Evolutionary conservation across 2,113 vertebrate genomes (phyloP).

Genomic region (Protomyctophum bolini): DNA sequence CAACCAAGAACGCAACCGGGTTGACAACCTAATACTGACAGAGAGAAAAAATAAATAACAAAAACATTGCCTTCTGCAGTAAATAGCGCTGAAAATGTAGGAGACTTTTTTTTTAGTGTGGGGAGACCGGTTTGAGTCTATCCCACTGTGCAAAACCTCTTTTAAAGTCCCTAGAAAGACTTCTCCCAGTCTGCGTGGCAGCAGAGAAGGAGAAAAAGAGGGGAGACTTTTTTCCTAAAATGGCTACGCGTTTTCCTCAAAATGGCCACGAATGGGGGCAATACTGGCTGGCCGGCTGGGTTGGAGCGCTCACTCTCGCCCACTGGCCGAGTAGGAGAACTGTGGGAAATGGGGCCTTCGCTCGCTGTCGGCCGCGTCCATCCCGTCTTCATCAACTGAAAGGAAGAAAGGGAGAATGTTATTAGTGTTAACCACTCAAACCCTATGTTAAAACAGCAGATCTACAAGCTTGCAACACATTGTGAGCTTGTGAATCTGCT

Average conservation of each 20-base stretch:
- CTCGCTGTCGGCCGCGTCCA: conserved; percentile 93
- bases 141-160: conserved; percentile 83
- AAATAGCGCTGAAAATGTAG: conserved; percentile 77
- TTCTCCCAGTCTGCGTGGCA: conserved; percentile 65
- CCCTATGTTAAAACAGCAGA: too few relatives aligned
- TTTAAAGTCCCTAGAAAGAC: conserved; percentile 76
- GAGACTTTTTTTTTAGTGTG: conserved; percentile 75
- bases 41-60: conserved; percentile 66
- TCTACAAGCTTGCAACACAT: too few relatives aligned
- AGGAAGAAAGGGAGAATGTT: conserved; percentile 33
- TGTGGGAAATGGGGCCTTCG: conserved; percentile 95
- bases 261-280: conserved; percentile 69
- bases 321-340: conserved; percentile 96
- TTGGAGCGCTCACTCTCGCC: conserved; percentile 84
- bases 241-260: conserved; percentile 81
- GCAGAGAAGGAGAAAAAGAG: conserved; percentile 70
- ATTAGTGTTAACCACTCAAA: too few relatives aligned
- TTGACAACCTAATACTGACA: conserved; percentile 71
- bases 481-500: too few relatives aligned
- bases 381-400: conserved; percentile 93
- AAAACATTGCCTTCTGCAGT: conserved; percentile 77
- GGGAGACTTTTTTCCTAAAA: conserved; percentile 79
- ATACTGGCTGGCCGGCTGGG: conserved; percentile 27
- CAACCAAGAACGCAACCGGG: conserved; percentile 44
- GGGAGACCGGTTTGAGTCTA: conserved; percentile 66